phyloP scores from a whole-genome alignment of 2,888 invertebrate genomes.

The Acleris holmiana region DNA sequence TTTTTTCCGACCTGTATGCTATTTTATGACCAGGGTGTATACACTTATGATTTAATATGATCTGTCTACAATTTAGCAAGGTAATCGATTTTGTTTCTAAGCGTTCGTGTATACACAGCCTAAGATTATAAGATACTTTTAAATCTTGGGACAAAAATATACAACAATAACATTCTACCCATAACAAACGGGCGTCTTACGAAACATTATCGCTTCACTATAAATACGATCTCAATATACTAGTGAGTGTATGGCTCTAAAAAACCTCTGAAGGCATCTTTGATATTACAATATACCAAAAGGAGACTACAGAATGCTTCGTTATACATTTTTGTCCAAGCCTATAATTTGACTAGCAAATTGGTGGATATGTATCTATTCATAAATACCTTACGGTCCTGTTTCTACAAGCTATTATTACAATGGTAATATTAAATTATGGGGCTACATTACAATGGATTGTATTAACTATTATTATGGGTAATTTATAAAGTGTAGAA shows the following conservation, averaged over 20 bases:
- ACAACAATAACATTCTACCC: neutral
- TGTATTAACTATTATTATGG: conserved; percentile 36
- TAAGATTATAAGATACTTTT: conserved; percentile 37
- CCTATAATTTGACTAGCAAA: conserved; percentile 57
- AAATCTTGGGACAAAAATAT: conserved; percentile 36
- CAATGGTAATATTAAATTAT: conserved; percentile 50
- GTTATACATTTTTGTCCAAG: conserved; percentile 24
- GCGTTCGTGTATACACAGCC: conserved; percentile 38
- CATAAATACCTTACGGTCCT: conserved; percentile 54
- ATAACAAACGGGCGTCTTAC: too few species aligned
- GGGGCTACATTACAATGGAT: conserved; percentile 46
- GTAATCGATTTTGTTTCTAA: conserved; percentile 28
- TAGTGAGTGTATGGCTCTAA: too few species aligned
- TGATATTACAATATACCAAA: too few species aligned
- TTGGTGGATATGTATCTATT: conserved; percentile 71
- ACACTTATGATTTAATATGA: conserved; percentile 54
- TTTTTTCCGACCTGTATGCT: too few species aligned
- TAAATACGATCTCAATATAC: too few species aligned
- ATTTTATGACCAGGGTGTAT: conserved; percentile 19
- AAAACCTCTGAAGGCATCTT: too few species aligned
- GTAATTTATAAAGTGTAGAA: conserved; percentile 47
- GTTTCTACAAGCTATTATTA: conserved; percentile 56
- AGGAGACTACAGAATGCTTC: too few species aligned
- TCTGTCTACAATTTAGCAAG: conserved; percentile 27
- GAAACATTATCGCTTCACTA: too few species aligned